These are phyloP conservation scores for Philotrypesis tridentata DNA, from an alignment of 1,140 invertebrate genomes.

Conservation along the genomic window DNA sequence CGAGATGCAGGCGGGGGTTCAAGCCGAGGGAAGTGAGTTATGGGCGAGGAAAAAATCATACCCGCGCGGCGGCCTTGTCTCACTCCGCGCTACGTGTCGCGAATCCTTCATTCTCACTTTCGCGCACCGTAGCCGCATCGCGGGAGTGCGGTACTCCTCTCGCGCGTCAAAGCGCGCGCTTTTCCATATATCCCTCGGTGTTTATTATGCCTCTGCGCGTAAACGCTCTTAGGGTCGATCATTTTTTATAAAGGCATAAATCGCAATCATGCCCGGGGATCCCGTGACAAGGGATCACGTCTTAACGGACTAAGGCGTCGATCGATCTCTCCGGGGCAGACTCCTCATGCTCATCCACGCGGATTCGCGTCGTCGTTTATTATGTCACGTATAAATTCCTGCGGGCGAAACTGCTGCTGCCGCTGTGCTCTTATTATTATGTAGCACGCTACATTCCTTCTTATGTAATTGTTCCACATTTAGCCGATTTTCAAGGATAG, in stretches of 20 bases:
- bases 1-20: slow-evolving; percentile 30
- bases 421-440: too few species aligned
- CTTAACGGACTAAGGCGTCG: neutral
- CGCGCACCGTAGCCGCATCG: too few species aligned
- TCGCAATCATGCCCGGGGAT: slow-evolving; percentile 9
- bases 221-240: neutral
- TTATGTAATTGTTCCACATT: slow-evolving; percentile 20
- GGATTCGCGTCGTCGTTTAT: slow-evolving; percentile 3
- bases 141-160: too few species aligned
- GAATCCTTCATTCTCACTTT: slow-evolving; percentile 61
- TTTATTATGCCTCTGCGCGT: neutral
- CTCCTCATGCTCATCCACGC: too few species aligned
- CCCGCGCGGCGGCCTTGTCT: slow-evolving; percentile 49
- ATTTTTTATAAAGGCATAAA: neutral
- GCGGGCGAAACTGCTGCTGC: neutral
- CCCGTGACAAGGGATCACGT: too few species aligned
- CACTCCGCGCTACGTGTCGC: slow-evolving; percentile 57
- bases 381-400: neutral
- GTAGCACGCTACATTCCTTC: slow-evolving; percentile 9
- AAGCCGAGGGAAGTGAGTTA: slow-evolving; percentile 57
- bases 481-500: slow-evolving; percentile 14
- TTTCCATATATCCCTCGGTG: neutral
- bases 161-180: too few species aligned
- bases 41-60: slow-evolving; percentile 56
- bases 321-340: slow-evolving; percentile 20